These are phyloP conservation scores for Seriola aureovittata DNA, from an alignment of 2,113 vertebrate genomes.

Conservation along the genomic window DNA sequence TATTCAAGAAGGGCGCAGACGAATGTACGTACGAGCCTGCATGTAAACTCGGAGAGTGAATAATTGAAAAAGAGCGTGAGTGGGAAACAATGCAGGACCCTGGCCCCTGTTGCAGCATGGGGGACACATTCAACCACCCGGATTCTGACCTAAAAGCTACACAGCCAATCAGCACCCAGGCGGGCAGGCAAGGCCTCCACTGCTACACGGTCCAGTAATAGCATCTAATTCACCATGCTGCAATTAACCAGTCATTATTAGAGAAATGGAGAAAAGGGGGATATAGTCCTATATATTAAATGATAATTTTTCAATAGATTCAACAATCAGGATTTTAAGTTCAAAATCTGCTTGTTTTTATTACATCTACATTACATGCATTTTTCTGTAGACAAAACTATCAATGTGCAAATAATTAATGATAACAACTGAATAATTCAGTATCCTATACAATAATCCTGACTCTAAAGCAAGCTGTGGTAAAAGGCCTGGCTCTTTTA, in stretches of 20 bases:
- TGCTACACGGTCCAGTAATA: background rate
- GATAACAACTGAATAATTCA: too few species aligned
- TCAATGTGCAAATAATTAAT: too few species aligned
- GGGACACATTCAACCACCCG: conserved; percentile 37
- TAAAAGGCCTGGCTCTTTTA: too few species aligned
- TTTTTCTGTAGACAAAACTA: too few species aligned
- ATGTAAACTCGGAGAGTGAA: background rate
- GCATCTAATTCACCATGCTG: conserved; percentile 1
- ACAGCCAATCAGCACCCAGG: conserved; percentile 31
- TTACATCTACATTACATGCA: too few species aligned
- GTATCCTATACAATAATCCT: too few species aligned
- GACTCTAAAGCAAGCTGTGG: too few species aligned
- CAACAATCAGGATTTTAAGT: too few species aligned
- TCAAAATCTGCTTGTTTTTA: too few species aligned
- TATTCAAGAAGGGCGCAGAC: background rate
- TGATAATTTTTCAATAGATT: background rate
- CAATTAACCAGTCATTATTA: background rate
- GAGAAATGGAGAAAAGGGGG: too few species aligned
- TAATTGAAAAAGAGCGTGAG: background rate
- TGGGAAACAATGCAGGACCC: conserved; percentile 10
- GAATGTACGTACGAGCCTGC: background rate
- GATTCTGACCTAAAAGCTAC: conserved; percentile 30
- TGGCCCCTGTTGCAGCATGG: conserved; percentile 4
- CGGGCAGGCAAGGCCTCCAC: background rate
- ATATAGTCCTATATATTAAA: too few species aligned